Evolutionary conservation across 2,113 vertebrate species (phyloP).

Genomic region (Mionectes macconnelli): DNA sequence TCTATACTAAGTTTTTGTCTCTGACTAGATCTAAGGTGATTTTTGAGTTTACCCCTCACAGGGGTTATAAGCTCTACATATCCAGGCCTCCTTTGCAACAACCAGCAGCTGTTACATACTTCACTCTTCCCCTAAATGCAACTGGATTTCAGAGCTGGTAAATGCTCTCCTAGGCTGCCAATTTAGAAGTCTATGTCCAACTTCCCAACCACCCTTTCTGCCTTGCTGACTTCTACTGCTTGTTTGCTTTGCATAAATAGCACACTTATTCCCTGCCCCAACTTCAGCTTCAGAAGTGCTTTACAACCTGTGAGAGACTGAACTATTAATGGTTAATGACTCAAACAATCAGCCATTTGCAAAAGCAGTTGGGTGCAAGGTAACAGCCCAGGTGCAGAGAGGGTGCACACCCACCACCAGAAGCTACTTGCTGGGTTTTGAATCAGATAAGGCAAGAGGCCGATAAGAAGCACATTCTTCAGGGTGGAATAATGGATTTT

Average conservation of each 20-base stretch:
- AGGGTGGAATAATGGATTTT: neutral
- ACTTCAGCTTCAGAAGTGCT: neutral
- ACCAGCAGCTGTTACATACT: neutral
- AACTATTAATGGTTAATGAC: neutral
- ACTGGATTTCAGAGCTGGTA: neutral
- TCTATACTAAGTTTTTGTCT: neutral
- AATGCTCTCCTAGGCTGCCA: neutral
- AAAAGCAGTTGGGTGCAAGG: neutral
- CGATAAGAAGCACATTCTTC: neutral
- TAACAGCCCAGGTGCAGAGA: neutral
- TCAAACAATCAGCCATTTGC: neutral
- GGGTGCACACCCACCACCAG: neutral
- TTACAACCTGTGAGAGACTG: neutral
- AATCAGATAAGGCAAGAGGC: neutral
- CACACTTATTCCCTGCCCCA: neutral
- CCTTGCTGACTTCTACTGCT: neutral
- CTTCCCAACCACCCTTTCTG: neutral
- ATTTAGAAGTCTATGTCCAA: neutral
- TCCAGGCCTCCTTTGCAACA: neutral
- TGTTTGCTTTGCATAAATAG: neutral
- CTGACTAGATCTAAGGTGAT: neutral
- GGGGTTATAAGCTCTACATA: neutral
- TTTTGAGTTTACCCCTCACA: neutral
- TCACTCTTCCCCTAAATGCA: neutral
- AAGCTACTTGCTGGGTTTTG: neutral